Conservation (phyloP, 2,888 invertebrate species). For the Tribolium freemani region DNA sequence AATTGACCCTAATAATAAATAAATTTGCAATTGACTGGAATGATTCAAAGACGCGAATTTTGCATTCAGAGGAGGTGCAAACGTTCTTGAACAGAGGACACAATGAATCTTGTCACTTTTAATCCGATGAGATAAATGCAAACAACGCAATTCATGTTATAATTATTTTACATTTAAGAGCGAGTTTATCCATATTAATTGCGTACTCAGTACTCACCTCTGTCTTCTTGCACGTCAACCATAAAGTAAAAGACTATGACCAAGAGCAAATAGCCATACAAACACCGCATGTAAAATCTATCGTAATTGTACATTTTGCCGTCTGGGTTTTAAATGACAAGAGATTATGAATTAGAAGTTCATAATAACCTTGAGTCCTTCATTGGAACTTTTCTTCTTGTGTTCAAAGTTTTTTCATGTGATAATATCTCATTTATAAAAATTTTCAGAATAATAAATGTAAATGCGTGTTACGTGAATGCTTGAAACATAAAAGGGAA, state of each 20-base stretch:
- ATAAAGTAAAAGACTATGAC: constrained; percentile 1
- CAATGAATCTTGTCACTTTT: neutral
- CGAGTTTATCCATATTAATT: neutral
- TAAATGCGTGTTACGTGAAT: neutral
- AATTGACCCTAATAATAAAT: neutral
- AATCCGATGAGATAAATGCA: neutral
- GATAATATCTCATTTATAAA: neutral
- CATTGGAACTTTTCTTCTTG: neutral
- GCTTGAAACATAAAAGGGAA: neutral
- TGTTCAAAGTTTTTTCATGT: neutral
- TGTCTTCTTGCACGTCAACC: neutral
- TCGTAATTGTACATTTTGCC: constrained; percentile 20
- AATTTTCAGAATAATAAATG: neutral
- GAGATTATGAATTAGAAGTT: constrained; percentile 5
- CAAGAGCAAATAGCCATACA: constrained; percentile 10
- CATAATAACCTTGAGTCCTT: constrained; percentile 15
- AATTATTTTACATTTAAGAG: too few relatives aligned
- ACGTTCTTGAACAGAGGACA: constrained; percentile 8
- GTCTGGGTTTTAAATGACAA: constrained; percentile 29
- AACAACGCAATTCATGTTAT: neutral
- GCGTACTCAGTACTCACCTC: constrained; percentile 19
- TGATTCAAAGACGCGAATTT: neutral
- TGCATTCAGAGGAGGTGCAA: neutral
- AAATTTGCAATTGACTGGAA: too few relatives aligned
- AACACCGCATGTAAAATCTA: constrained; percentile 13